A percentile compares a stretch with the other conserved stretches of the same genome.
phyloP scores from a whole-genome alignment of 1,140 invertebrate genomes.

The Chrysomallon squamiferum region DNA sequence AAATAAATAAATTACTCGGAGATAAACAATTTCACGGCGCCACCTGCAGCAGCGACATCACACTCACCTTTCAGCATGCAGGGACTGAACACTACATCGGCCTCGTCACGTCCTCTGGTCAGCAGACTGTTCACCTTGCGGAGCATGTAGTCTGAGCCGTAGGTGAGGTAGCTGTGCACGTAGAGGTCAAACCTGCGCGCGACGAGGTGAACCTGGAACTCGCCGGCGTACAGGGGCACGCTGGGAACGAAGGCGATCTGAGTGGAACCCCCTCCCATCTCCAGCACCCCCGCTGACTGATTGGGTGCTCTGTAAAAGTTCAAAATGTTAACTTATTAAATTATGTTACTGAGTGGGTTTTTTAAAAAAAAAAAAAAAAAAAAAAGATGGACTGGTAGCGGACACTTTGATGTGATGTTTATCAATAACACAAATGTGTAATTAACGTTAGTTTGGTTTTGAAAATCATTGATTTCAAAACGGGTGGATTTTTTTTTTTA shows the following conservation, averaged over 20 bases:
- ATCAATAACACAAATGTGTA: no score
- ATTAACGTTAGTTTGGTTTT: no score
- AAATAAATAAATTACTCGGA: no score
- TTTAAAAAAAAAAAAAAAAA: no score
- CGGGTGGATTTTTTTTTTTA: no score
- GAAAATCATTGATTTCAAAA: no score
- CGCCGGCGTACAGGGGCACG: conserved; percentile 50
- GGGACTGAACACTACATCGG: conserved; percentile 32
- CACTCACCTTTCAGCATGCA: conserved; percentile 52
- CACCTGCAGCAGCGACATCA: no score
- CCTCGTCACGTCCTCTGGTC: not conserved
- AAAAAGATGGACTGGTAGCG: no score
- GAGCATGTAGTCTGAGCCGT: conserved; percentile 58
- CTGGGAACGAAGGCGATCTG: conserved; percentile 66
- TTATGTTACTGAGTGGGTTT: no score
- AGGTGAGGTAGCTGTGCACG: conserved; percentile 66
- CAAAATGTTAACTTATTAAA: no score
- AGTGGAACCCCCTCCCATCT: conserved; percentile 69
- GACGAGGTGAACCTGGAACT: conserved; percentile 55
- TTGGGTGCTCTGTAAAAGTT: conserved; percentile 25
- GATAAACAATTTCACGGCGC: no score
- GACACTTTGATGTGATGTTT: no score
- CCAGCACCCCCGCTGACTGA: conserved; percentile 62
- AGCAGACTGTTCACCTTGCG: conserved; percentile 32
- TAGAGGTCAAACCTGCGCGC: conserved; percentile 61